Conservation (phyloP, 1,140 invertebrate species). For the Rhyzopertha dominica region DNA sequence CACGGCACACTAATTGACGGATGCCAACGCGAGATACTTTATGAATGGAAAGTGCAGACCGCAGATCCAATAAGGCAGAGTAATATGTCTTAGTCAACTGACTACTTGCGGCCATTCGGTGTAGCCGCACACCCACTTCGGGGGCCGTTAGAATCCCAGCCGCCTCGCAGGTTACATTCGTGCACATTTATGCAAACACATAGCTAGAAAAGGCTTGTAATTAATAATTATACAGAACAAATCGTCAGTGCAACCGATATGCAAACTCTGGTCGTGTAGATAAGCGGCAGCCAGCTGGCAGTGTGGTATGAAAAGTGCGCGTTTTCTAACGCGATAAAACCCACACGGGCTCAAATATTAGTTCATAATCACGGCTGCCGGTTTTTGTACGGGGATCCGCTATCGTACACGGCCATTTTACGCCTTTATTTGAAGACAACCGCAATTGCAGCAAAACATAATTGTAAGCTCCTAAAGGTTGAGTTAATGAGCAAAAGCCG, state of each 20-base stretch:
- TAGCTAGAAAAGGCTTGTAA: conserved; percentile 9
- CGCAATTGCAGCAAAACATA: no score
- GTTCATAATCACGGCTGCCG: no score
- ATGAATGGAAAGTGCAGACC: conserved; percentile 19
- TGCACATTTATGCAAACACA: conserved; percentile 13
- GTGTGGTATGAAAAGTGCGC: no score
- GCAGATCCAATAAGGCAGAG: conserved; percentile 17
- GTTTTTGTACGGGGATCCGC: no score
- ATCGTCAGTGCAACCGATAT: conserved; percentile 16
- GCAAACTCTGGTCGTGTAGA: conserved; percentile 14
- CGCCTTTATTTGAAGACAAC: no score
- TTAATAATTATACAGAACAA: conserved; percentile 12
- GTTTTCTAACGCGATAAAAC: no score
- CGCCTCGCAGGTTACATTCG: conserved; percentile 2
- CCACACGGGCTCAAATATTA: no score
- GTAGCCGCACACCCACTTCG: conserved; percentile 5
- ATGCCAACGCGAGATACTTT: conserved; percentile 15
- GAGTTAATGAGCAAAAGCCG: no score
- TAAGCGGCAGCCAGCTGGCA: no score
- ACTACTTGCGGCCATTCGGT: conserved; percentile 11
- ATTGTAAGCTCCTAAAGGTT: no score
- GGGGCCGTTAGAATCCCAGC: conserved; percentile 3
- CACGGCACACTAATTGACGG: conserved; percentile 17
- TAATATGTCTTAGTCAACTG: conserved; percentile 20
- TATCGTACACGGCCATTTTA: no score